Conservation (phyloP, 2,888 invertebrate genomes). For the Diarsia rubi region DNA sequence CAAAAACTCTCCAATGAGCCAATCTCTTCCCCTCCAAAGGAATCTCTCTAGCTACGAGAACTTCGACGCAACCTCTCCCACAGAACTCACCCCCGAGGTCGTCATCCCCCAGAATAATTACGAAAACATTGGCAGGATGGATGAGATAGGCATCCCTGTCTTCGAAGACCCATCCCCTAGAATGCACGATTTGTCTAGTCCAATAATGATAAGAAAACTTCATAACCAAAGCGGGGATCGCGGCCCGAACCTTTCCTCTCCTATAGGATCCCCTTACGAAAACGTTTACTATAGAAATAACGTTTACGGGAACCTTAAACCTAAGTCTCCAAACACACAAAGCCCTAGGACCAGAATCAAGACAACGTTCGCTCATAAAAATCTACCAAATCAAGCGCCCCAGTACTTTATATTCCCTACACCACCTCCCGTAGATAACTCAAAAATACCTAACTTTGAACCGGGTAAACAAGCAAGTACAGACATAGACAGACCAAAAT, state of each 20-base stretch:
- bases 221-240: slow-evolving; percentile 73
- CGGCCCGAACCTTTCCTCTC: slow-evolving; percentile 70
- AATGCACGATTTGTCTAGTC: slow-evolving; percentile 84
- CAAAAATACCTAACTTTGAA: slow-evolving; percentile 77
- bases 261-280: slow-evolving; percentile 91
- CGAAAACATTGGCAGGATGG: slow-evolving; percentile 85
- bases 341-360: slow-evolving; percentile 92
- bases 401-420: slow-evolving; percentile 89
- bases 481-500: slow-evolving; percentile 66
- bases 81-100: slow-evolving; percentile 81
- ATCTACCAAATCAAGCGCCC: slow-evolving; percentile 80
- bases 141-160: slow-evolving; percentile 87
- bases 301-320: slow-evolving; percentile 79
- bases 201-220: slow-evolving; percentile 83
- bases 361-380: slow-evolving; percentile 90
- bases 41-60: slow-evolving; percentile 91
- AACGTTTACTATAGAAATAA: slow-evolving; percentile 90
- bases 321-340: slow-evolving; percentile 87
- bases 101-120: slow-evolving; percentile 79
- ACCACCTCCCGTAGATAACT: slow-evolving; percentile 81
- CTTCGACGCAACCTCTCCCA: slow-evolving; percentile 82
- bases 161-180: slow-evolving; percentile 77
- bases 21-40: slow-evolving; percentile 81
- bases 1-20: slow-evolving; percentile 75
- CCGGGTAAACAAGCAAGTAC: slow-evolving; percentile 35